phyloP scores from a whole-genome alignment of 2,888 invertebrate species.

The Dascillus cervinus region DNA sequence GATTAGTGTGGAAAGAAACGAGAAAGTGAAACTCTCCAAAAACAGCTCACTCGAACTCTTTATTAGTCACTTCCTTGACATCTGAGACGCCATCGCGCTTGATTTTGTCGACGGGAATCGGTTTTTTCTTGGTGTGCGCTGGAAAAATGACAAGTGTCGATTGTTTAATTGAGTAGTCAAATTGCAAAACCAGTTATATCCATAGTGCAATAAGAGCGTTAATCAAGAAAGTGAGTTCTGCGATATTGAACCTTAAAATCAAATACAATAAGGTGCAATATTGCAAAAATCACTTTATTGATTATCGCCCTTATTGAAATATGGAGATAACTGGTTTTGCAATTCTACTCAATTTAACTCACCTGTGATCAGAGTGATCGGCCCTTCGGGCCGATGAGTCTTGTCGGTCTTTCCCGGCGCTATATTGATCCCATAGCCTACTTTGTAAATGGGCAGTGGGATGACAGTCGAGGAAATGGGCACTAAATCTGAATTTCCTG shows the following conservation, averaged over 20 bases:
- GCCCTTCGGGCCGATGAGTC: conserved; percentile 31
- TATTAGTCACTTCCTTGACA: conserved; percentile 19
- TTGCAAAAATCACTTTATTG: too few relatives aligned
- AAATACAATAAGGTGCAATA: too few relatives aligned
- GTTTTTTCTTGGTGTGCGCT: conserved; percentile 26
- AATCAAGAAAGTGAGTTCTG: too few relatives aligned
- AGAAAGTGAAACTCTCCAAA: too few relatives aligned
- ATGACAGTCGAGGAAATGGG: conserved; percentile 62
- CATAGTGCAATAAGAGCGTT: too few relatives aligned
- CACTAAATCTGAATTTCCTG: conserved; percentile 52
- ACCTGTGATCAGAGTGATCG: conserved; percentile 34
- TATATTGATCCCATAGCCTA: conserved; percentile 48
- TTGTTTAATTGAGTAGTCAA: too few relatives aligned
- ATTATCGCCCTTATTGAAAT: too few relatives aligned
- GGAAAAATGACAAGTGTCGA: conserved; percentile 19
- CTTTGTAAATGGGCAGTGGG: conserved; percentile 54
- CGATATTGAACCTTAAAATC: too few relatives aligned
- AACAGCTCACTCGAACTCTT: conserved; percentile 16
- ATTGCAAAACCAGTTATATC: too few relatives aligned
- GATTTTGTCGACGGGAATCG: conserved; percentile 14
- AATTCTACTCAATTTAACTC: too few relatives aligned
- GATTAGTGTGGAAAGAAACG: too few relatives aligned
- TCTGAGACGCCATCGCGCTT: conserved; percentile 18
- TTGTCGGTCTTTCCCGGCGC: conserved; percentile 41
- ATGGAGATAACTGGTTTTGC: too few relatives aligned